Conservation (phyloP, 2,797 vertebrate species). For the Paguma larvata region DNA sequence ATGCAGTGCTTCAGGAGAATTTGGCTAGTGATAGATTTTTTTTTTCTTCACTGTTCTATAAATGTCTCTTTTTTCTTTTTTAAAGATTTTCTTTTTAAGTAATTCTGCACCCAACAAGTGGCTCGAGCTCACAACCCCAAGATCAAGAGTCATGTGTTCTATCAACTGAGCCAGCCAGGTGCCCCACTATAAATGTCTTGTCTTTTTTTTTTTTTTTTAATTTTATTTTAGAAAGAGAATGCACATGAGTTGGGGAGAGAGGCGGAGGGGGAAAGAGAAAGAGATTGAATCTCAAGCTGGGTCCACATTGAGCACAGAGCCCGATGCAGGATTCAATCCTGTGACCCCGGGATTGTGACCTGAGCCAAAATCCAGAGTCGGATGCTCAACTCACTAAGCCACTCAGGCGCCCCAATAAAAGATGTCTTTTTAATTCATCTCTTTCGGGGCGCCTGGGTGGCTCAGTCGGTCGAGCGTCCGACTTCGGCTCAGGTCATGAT, state of each 20-base stretch:
- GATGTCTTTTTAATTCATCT: constrained; percentile 36
- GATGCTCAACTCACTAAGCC: too few relatives aligned
- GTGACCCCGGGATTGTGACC: too few relatives aligned
- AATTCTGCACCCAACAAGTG: neutral
- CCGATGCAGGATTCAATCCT: too few relatives aligned
- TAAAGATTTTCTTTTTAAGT: neutral
- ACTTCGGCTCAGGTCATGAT: too few relatives aligned
- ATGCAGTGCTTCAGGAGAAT: neutral
- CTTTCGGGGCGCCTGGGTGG: too few relatives aligned
- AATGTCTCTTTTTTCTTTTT: neutral
- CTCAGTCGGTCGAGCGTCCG: too few relatives aligned
- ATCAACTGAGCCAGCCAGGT: neutral
- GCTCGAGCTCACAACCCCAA: neutral
- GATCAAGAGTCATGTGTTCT: neutral
- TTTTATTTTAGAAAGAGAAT: too few relatives aligned
- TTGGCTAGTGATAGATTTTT: neutral
- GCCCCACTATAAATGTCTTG: neutral
- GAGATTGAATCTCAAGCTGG: too few relatives aligned
- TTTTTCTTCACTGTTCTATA: constrained; percentile 7
- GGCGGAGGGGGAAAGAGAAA: too few relatives aligned
- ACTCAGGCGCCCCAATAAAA: neutral
- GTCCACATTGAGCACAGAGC: too few relatives aligned
- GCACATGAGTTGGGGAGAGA: too few relatives aligned
- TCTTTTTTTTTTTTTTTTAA: neutral
- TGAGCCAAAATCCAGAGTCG: too few relatives aligned